phyloP scores from a whole-genome alignment of 37 sponge, comb jelly and placozoan genomes.

The Geodia barretti region DNA sequence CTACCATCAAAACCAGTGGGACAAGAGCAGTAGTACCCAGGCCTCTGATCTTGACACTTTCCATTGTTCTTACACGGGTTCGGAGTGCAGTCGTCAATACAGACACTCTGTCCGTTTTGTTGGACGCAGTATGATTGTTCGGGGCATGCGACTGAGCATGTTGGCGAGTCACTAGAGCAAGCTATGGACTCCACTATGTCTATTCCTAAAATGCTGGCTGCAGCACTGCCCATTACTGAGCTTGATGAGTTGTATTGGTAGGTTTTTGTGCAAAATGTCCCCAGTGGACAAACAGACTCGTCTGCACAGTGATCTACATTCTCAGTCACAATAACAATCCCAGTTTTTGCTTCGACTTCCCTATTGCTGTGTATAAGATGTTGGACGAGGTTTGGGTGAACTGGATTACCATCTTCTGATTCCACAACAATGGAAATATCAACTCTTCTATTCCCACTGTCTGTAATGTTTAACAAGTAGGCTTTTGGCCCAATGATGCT shows the following conservation, averaged over 20 bases:
- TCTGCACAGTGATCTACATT: conserved; percentile 42
- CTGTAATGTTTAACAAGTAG: conserved; percentile 26
- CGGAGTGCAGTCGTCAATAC: conserved; percentile 50
- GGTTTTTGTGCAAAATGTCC: conserved; percentile 27
- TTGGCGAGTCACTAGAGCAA: background rate
- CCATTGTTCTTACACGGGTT: conserved; percentile 70
- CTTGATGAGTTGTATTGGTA: conserved; percentile 3
- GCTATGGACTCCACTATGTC: background rate
- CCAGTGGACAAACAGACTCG: conserved; percentile 37
- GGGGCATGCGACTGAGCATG: conserved; percentile 1
- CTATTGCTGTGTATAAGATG: conserved; percentile 54
- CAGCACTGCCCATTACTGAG: conserved; percentile 1
- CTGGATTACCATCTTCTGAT: conserved; percentile 2
- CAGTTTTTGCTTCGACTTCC: background rate
- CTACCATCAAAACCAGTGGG: conserved; percentile 51
- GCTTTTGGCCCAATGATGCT: background rate
- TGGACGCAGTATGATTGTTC: conserved; percentile 42
- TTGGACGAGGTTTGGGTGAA: conserved; percentile 40
- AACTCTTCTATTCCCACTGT: background rate
- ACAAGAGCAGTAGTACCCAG: conserved; percentile 69
- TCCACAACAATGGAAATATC: conserved; percentile 30
- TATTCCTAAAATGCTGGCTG: conserved; percentile 17
- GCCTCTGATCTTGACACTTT: conserved; percentile 52
- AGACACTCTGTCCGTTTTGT: background rate
- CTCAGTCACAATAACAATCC: conserved; percentile 41